A percentile compares a stretch with the other conserved stretches of the same genome.
phyloP scores from a whole-genome alignment of 2,888 invertebrate species.

The Monochamus alternatus region DNA sequence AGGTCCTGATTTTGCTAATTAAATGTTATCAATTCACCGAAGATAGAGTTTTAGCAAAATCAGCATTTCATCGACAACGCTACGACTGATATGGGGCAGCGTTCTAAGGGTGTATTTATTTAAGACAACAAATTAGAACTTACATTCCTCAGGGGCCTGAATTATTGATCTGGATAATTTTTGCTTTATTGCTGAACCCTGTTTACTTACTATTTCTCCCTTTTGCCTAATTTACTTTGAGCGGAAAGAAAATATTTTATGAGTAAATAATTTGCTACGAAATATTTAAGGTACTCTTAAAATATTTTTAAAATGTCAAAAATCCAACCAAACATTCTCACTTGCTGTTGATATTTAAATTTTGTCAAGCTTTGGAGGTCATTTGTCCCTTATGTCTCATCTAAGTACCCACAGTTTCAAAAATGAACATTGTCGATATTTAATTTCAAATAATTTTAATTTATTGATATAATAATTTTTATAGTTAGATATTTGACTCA shows the following conservation, averaged over 20 bases:
- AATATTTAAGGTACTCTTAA: no score
- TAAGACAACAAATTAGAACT: constrained; percentile 27
- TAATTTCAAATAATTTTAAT: no score
- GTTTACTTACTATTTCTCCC: neutral
- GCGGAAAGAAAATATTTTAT: neutral
- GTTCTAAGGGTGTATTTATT: constrained; percentile 23
- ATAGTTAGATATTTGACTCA: no score
- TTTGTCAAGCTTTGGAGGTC: no score
- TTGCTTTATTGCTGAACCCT: neutral
- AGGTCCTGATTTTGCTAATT: constrained; percentile 29
- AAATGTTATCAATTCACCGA: constrained; percentile 14
- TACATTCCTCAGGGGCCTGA: constrained; percentile 7
- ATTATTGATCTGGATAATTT: neutral
- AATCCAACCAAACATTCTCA: no score
- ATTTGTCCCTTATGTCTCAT: no score
- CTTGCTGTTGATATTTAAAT: no score
- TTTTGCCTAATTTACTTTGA: neutral
- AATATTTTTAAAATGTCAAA: no score
- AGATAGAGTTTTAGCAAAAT: neutral
- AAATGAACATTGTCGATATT: no score
- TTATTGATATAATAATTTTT: no score
- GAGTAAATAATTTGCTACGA: neutral
- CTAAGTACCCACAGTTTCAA: no score
- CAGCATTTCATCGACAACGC: constrained; percentile 25
- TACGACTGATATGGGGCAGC: neutral